phyloP scores from a whole-genome alignment of 1,140 invertebrate species.

The Drosophila quadrilineata region DNA sequence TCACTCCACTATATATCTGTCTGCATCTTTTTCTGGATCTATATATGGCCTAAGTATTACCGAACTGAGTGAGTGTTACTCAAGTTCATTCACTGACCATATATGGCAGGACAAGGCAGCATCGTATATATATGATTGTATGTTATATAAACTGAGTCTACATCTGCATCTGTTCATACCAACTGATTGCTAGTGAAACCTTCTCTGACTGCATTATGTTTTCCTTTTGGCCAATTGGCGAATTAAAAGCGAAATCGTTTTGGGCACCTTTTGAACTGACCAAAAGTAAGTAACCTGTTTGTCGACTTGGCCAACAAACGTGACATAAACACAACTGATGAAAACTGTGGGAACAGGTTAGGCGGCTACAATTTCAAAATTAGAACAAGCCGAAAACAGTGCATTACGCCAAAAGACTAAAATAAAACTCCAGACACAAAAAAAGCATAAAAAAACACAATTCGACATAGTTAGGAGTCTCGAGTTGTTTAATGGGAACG shows the following conservation, averaged over 20 bases:
- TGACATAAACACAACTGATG: constrained; percentile 73
- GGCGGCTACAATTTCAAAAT: constrained; percentile 54
- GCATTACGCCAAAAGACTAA: constrained; percentile 40
- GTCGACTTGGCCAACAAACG: constrained; percentile 39
- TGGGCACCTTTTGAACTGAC: constrained; percentile 45
- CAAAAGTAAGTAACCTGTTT: constrained; percentile 57
- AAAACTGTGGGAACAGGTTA: constrained; percentile 74
- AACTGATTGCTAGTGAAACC: constrained; percentile 34
- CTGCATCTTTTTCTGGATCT: background rate
- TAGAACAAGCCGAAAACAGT: constrained; percentile 68
- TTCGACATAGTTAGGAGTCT: constrained; percentile 59
- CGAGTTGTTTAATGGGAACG: no score
- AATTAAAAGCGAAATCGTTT: constrained; percentile 65
- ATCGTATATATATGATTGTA: background rate
- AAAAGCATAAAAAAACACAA: background rate
- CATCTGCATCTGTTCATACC: no score
- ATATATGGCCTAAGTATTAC: constrained; percentile 12
- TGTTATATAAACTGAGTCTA: no score
- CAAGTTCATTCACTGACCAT: constrained; percentile 23
- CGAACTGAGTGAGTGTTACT: constrained; percentile 1
- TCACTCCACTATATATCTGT: background rate
- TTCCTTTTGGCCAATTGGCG: constrained; percentile 38
- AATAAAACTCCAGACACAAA: constrained; percentile 4
- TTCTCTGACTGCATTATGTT: constrained; percentile 40
- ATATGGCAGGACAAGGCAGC: constrained; percentile 29